phyloP scores from a whole-genome alignment of 2,113 vertebrate genomes.

The Thoracochromis brauschi region DNA sequence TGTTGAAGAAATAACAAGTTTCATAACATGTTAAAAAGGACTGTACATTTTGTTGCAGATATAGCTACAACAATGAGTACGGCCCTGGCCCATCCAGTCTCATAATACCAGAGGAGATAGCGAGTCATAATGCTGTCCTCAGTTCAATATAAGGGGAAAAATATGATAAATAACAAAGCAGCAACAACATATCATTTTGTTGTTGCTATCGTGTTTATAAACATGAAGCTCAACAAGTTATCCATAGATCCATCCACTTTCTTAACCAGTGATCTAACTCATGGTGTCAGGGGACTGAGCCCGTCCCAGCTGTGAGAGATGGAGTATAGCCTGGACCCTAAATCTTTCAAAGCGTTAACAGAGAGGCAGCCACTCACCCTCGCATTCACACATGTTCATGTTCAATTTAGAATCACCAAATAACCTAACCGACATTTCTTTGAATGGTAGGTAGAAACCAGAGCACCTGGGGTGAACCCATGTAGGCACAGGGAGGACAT shows the following conservation, averaged over 20 bases:
- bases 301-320: not conserved
- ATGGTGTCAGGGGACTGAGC: not conserved
- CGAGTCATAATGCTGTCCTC: not conserved
- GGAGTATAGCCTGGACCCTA: not conserved
- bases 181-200: not conserved
- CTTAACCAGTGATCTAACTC: not conserved
- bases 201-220: not conserved
- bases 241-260: not conserved
- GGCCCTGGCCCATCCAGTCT: not conserved
- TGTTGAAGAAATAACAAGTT: not conserved
- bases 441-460: not conserved
- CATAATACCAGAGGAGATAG: not conserved
- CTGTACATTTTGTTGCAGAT: not conserved
- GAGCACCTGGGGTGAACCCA: not conserved
- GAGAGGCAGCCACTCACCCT: not conserved
- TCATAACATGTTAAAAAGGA: not conserved
- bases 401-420: not conserved
- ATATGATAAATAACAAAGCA: not conserved
- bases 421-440: not conserved
- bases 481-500: not conserved
- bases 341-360: not conserved
- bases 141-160: not conserved
- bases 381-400: not conserved
- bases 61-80: not conserved
- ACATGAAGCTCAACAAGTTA: not conserved